A percentile compares a stretch with the other conserved stretches of the same genome.
Conservation (phyloP, 1,140 invertebrate species). For the Parapsyche elsis region DNA sequence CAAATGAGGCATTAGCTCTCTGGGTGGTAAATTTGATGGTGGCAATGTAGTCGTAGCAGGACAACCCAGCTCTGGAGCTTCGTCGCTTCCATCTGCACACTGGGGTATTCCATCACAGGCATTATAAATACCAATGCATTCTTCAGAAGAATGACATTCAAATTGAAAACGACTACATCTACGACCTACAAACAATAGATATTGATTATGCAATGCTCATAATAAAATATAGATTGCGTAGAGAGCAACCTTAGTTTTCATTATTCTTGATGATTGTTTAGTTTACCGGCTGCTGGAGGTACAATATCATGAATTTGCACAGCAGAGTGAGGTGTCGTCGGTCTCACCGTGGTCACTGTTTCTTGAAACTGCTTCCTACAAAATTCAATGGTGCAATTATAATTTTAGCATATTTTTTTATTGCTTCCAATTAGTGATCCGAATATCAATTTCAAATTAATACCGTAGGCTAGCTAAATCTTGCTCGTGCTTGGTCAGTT, state of each 20-base stretch:
- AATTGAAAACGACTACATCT: constrained; percentile 87
- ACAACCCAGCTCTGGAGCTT: constrained; percentile 83
- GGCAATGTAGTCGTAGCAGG: constrained; percentile 66
- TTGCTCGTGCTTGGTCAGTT: constrained; percentile 81
- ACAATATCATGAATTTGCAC: constrained; percentile 24
- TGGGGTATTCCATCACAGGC: constrained; percentile 95
- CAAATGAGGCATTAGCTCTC: constrained; percentile 48
- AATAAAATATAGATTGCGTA: background rate
- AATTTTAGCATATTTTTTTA: too few relatives aligned
- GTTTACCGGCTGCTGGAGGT: constrained; percentile 23
- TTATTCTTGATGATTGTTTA: background rate
- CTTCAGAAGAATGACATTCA: constrained; percentile 83
- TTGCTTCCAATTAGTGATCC: too few relatives aligned
- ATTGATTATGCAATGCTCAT: background rate
- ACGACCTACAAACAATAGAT: constrained; percentile 55
- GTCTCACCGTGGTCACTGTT: constrained; percentile 35
- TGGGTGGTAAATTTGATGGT: constrained; percentile 46
- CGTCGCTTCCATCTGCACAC: constrained; percentile 92
- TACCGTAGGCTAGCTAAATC: constrained; percentile 82
- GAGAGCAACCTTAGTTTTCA: background rate
- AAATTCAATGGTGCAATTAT: too few relatives aligned
- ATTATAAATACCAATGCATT: constrained; percentile 96
- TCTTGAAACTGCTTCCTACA: constrained; percentile 45
- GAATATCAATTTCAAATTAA: background rate
- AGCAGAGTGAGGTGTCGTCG: constrained; percentile 42